Base-by-base conservation (phyloP, 1,140 invertebrate species). In the Tetramorium alpestre region DNA sequence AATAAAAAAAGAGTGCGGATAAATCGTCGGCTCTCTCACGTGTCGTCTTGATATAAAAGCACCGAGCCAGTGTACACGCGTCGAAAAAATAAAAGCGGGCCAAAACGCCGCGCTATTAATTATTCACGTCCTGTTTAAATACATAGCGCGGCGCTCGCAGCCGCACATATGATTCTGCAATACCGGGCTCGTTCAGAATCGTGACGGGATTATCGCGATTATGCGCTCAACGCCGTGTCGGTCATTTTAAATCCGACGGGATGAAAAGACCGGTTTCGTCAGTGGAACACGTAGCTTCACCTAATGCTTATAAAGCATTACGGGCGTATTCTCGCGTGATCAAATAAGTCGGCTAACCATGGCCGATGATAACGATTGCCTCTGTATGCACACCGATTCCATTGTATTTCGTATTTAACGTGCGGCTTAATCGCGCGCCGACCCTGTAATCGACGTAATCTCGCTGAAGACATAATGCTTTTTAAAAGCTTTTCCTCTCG, bases 11-110 rank as follows among this genome's bases (percentile, higher is more conserved):
- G 4, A n/a, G 60, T 4, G 84, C 77, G 84, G 78, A 92, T 90
- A 91, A 92, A 94, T 94, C 92, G 86, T 89, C 64, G 93, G 91
- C 93, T 89, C 84, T 80, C 90, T 93, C 93, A 93, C 93, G 93
- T 93, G 93, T 94, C 64, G 85, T 86, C 78, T 85, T 85, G 84
- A 86, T 86, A 87, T 92, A 92, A 92, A 93, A 90, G 77, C 82
- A 62, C 88, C 44, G 16, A 67, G 72, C 69, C 70, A 78, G 77
- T 89, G 67, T 60, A 44, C 51, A 69, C 47, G 38, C 22, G 65
- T 44, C 49, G 28, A 82, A 58, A 73, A 75, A 33, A 33, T 33
- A 33, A 33, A 91, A 87, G 56, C 87, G n/a, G 84, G 89, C 82
- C 89, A 87, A 25, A 33, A 87, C 87, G 77, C 72, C 62, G 75